Evolutionary conservation across 2,797 vertebrate genomes (phyloP).

Genomic region (Squalus acanthias): DNA sequence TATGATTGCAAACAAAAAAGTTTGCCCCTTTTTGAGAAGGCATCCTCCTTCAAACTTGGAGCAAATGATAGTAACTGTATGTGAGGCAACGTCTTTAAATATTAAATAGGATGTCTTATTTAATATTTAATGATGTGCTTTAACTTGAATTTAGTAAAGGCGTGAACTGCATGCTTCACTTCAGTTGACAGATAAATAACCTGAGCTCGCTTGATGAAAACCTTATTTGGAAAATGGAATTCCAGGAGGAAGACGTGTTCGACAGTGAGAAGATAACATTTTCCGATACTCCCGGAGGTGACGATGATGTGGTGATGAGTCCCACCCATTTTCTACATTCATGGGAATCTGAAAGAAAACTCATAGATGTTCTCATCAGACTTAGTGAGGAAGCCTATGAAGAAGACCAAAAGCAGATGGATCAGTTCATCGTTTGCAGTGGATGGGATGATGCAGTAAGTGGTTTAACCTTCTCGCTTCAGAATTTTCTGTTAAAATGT

Average conservation of each 20-base stretch:
- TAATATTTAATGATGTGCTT: slow-evolving; percentile 32
- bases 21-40: not conserved
- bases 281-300: too few relatives aligned
- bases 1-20: not conserved
- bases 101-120: not conserved
- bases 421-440: slow-evolving; percentile 50
- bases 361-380: slow-evolving; percentile 59
- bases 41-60: not conserved
- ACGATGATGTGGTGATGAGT: not conserved
- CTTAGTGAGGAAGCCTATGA: slow-evolving; percentile 60
- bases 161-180: not conserved
- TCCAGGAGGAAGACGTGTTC: not conserved
- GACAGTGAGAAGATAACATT: not conserved
- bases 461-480: slow-evolving; percentile 40
- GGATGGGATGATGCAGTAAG: slow-evolving; percentile 78
- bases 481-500: not conserved
- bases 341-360: slow-evolving; percentile 49
- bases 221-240: not conserved
- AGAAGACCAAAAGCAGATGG: slow-evolving; percentile 52
- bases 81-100: slow-evolving; percentile 13
- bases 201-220: not conserved
- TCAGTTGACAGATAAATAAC: not conserved
- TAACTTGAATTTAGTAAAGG: not conserved
- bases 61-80: not conserved
- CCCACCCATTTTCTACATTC: slow-evolving; percentile 43